phyloP scores from a whole-genome alignment of 2,113 vertebrate genomes.

The Oncorhynchus nerka region DNA sequence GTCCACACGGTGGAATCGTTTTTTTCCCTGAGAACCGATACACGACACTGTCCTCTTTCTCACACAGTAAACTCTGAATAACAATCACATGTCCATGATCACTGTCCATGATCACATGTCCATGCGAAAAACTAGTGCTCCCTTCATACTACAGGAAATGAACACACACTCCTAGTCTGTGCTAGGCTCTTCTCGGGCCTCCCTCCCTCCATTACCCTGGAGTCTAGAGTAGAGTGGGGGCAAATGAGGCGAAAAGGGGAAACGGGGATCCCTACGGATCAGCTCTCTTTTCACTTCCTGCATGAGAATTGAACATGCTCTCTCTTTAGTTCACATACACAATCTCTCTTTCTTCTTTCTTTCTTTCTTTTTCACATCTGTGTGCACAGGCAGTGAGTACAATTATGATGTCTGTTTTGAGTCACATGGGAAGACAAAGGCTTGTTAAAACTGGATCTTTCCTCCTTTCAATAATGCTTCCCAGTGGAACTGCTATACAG shows the following conservation, averaged over 20 bases:
- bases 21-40: conserved; percentile 77
- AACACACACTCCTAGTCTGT: conserved; percentile 35
- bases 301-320: conserved; percentile 55
- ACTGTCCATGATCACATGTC: conserved; percentile 23
- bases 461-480: background rate
- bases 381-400: conserved; percentile 25
- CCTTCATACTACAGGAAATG: conserved; percentile 72
- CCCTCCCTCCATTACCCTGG: conserved; percentile 49
- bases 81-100: conserved; percentile 53
- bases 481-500: background rate
- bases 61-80: conserved; percentile 63
- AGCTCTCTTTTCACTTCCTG: conserved; percentile 67
- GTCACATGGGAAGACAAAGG: conserved; percentile 55
- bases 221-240: conserved; percentile 31
- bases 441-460: background rate
- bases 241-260: conserved; percentile 43
- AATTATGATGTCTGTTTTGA: conserved; percentile 52
- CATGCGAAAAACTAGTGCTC: conserved; percentile 62
- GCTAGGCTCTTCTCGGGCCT: conserved; percentile 44
- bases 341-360: conserved; percentile 2
- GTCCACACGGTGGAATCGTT: conserved; percentile 38
- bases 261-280: conserved; percentile 65
- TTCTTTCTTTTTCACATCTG: conserved; percentile 46
- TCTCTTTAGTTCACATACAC: conserved; percentile 66
- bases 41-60: conserved; percentile 54